Evolutionary conservation across 1,140 invertebrate species (phyloP), one percentile per base, ranked within the genome.

Genomic region (Oscheius sp.): DNA sequence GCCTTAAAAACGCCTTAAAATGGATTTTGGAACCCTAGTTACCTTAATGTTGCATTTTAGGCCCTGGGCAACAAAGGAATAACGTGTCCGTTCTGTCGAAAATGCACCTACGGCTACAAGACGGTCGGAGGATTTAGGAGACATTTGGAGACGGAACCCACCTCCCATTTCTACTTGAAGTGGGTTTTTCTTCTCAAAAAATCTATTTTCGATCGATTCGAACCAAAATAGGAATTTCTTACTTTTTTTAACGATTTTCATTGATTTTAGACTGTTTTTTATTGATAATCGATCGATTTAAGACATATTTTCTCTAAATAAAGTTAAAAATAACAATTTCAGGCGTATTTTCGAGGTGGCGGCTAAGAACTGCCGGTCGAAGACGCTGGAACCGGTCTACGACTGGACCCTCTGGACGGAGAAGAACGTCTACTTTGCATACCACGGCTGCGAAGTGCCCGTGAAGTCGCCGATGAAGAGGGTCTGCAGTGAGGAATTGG

Each of bases 91-190:
- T 73, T 73, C 62, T 73, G 70, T 42, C 61, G 70, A 20, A 36
- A 46, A 52, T 73, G 70, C 46, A 73, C 70, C 2, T 73, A 73
- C 58, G 70, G 70, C 1, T 73, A 73, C 70, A 73, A 73, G 49
- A 73, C 70, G 45, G 23, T 73, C n/a, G 34, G 38, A 18, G 70
- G 70, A 55, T 73, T 64, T 20, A 35, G 46, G 15, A 38, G 70
- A 32, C 70, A 73, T 29, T 28, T 73, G 10, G 34, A 36, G 1
- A 26, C 36, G 0, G 61, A 42, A 23, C 70, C 70, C 15, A 34
- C 45, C 3, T 29, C 62, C 10, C 70, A 73, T 46, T 73, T 61
- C 29, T 61, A 73, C 42, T 29, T 65, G 2, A 65, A 38, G 63
- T 42, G 23, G 10, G 34, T 36, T 65, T 65, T 3, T 26, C 31